Conservation (phyloP, 2,888 invertebrate species). For the Scrobipalpa costella region DNA sequence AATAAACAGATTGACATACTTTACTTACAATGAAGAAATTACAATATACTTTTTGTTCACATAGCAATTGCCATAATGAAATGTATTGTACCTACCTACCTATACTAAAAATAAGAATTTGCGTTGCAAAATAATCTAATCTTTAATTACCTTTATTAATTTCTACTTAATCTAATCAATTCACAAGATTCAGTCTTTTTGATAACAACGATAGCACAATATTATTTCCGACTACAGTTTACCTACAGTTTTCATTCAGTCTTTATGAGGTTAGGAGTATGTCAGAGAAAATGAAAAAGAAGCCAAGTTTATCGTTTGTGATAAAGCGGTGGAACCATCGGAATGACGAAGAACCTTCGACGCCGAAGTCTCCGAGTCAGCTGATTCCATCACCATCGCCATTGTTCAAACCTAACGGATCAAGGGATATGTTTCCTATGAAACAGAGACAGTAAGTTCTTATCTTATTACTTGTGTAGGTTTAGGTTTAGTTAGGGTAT, state of each 20-base stretch:
- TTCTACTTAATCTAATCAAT: constrained; percentile 30
- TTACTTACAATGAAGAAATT: background rate
- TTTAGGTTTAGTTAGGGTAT: background rate
- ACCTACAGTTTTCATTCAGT: constrained; percentile 12
- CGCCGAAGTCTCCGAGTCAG: constrained; percentile 31
- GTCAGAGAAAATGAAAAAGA: constrained; percentile 69
- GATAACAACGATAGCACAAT: constrained; percentile 10
- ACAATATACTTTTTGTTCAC: background rate
- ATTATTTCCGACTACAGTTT: background rate
- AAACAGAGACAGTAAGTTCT: background rate
- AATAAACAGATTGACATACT: background rate
- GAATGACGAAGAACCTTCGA: constrained; percentile 44
- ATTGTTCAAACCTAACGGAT: constrained; percentile 25
- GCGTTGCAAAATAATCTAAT: background rate
- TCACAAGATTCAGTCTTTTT: background rate
- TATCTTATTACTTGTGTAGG: background rate
- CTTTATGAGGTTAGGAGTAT: constrained; percentile 42
- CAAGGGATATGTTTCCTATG: background rate
- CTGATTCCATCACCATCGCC: constrained; percentile 35
- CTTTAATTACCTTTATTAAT: constrained; percentile 7
- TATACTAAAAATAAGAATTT: background rate
- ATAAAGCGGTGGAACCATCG: constrained; percentile 63
- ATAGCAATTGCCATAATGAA: too few species aligned
- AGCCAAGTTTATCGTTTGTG: constrained; percentile 60
- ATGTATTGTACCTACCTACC: background rate